Evolutionary conservation across 2,113 vertebrate genomes (phyloP), one percentile per base, ranked within the genome.

Genomic region (Nansenia antarctica): DNA sequence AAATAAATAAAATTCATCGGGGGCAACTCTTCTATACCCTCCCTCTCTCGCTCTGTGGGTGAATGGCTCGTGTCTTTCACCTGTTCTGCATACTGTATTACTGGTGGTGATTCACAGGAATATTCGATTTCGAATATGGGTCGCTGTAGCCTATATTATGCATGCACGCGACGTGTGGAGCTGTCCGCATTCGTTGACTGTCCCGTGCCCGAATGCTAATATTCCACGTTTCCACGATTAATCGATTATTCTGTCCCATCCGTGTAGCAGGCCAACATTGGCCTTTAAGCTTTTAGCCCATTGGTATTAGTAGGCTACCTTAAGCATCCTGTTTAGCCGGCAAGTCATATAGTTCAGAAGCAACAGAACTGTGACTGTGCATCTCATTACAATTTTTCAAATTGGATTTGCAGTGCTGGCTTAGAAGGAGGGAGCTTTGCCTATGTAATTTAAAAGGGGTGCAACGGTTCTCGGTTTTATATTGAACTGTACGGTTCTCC

Each of bases 51-150:
- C 61, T 86, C 76, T 76, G 74, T 74, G 42, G 87, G 88, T 80
- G 87, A 86, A 85, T 90, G 73, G 80, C 89, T 61, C 82, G n/a
- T 39, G 75, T 84, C 77, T 80, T 72, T 68, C 79, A 70, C 83
- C 73, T 90, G 77, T 83, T 93, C 87, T 92, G 85, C 90, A 90
- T 91, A 84, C 83, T 85, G 85, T 82, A 88, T 80, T 72, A 84
- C 62, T 57, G 65, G 70, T 72, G 70, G 78, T 65, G 72, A 74
- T 47, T 80, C 87, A 89, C 90, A 89, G 89, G 90, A 90, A 86
- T 90, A 86, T 92, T 92, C 84, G 90, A 91, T 87, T 90, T 73
- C 49, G 65, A 69, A 79, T 63, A 69, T 68, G 72, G 31, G 31
- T 12, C 37, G n/a, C n/a, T n/a, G n/a, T n/a, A n/a, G n/a, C n/a